Percentiles rank a stretch among this genome's conserved stretches.
phyloP scores from a whole-genome alignment of 2,797 vertebrate species.

The Mormyrus hasselquistii region DNA sequence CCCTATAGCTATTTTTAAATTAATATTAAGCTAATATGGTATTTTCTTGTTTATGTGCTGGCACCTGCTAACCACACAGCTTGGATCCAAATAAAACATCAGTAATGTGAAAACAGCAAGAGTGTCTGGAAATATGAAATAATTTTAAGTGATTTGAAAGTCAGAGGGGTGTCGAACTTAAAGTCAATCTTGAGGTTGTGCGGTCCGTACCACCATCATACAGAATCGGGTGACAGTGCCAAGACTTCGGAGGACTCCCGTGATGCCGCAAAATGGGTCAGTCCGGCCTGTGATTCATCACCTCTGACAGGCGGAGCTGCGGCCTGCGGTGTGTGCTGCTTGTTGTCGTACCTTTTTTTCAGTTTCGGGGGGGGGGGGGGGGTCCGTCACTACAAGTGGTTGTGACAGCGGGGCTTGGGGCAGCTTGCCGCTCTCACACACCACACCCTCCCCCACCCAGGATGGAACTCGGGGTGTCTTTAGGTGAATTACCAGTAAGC shows the following conservation, averaged over 20 bases:
- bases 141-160: background rate
- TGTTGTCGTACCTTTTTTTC: constrained; percentile 11
- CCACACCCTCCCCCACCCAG: background rate
- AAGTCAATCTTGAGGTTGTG: background rate
- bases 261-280: background rate
- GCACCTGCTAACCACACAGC: background rate
- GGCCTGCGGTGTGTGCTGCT: background rate
- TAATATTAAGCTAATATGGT: background rate
- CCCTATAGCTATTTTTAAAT: background rate
- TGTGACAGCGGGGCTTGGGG: background rate
- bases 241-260: background rate
- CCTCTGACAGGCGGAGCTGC: background rate
- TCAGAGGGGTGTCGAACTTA: background rate
- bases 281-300: background rate
- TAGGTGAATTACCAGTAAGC: background rate
- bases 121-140: background rate
- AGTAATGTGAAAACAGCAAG: background rate
- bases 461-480: background rate
- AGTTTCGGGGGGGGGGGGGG: background rate
- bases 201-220: background rate
- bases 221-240: background rate
- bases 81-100: background rate
- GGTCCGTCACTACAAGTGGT: background rate
- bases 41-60: background rate
- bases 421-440: background rate